Percentiles rank a stretch among this genome's conserved stretches.
Conservation (phyloP, 2,113 vertebrate genomes). For the Zeus faber region DNA sequence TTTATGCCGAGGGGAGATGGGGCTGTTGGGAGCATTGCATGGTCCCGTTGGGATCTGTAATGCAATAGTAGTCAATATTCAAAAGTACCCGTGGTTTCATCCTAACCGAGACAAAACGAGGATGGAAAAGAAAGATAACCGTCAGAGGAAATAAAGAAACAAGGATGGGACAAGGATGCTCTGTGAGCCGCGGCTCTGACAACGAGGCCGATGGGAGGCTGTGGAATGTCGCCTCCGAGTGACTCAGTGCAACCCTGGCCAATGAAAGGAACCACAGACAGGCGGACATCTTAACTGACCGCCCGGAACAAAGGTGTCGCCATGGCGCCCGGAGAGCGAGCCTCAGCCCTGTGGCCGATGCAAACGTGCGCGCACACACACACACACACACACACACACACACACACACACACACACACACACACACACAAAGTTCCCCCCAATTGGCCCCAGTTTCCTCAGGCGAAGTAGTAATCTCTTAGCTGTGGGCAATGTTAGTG, state of each 20-base stretch:
- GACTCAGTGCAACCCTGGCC: slow-evolving; percentile 37
- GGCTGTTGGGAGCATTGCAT: no score
- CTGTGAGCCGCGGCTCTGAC: no score
- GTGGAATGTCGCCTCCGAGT: slow-evolving; percentile 16
- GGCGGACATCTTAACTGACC: not conserved
- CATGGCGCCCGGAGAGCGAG: slow-evolving; percentile 30
- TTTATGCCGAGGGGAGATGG: no score
- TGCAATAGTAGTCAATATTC: no score
- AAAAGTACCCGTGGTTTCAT: no score
- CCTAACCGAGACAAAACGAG: no score
- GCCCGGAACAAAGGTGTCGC: slow-evolving; percentile 41
- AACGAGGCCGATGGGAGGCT: no score
- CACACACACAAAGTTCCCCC: slow-evolving; percentile 9
- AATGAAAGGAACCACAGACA: slow-evolving; percentile 26
- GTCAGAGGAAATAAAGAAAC: no score
- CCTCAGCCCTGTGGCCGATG: slow-evolving; percentile 13
- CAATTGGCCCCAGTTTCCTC: not conserved
- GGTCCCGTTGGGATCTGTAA: no score
- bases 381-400: slow-evolving; percentile 2
- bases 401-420: slow-evolving; percentile 2
- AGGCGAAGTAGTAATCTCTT: not conserved
- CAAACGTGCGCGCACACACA: not conserved
- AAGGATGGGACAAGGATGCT: no score
- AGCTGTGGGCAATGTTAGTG: no score
- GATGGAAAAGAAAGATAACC: no score